Conservation (phyloP, 2,888 invertebrate species). For the Sisyra nigra region DNA sequence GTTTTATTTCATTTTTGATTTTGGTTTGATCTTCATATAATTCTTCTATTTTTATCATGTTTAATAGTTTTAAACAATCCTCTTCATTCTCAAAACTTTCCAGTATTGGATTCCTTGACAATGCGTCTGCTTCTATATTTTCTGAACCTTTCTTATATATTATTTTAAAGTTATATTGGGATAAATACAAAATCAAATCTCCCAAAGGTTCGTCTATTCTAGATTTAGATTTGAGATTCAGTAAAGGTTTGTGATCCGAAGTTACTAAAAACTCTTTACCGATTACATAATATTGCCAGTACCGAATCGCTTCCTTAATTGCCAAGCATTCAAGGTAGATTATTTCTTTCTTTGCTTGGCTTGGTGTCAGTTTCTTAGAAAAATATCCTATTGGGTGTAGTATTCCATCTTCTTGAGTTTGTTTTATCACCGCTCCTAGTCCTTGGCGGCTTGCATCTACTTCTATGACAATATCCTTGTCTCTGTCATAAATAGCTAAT, state of each 20-base stretch:
- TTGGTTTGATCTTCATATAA: no score
- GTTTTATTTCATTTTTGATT: not conserved
- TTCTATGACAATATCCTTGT: not conserved
- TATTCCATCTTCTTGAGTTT: not conserved
- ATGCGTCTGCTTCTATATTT: not conserved
- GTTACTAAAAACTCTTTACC: not conserved
- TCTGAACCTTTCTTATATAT: not conserved
- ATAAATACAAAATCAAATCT: not conserved
- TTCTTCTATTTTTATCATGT: not conserved
- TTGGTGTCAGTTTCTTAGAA: not conserved
- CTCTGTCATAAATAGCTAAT: not conserved
- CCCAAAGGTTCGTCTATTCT: not conserved
- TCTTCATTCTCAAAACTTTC: not conserved
- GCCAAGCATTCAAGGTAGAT: not conserved
- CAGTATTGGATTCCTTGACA: not conserved
- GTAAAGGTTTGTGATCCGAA: not conserved
- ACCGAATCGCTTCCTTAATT: conserved; percentile 2
- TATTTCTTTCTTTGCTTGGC: not conserved
- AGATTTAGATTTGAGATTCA: not conserved
- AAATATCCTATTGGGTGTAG: not conserved
- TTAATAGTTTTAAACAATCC: not conserved
- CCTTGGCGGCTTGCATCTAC: not conserved
- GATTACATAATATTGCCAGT: not conserved
- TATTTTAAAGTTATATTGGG: not conserved
- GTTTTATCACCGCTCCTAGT: not conserved